phyloP scores from a whole-genome alignment of 2,888 invertebrate genomes.

The Heliconius charithonia region DNA sequence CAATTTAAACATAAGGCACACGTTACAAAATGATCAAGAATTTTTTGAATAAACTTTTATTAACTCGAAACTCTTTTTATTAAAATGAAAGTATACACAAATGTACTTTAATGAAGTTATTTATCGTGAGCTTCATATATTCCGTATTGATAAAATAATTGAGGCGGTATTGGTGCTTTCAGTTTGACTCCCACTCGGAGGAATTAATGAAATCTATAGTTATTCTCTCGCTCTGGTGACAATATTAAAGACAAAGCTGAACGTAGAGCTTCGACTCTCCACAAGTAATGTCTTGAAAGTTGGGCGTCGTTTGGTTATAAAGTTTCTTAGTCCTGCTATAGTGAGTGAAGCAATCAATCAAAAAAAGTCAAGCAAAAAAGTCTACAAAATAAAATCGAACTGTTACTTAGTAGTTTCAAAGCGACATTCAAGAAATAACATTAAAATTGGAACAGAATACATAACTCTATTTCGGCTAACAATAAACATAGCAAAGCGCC shows the following conservation, averaged over 20 bases:
- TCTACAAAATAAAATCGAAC: not conserved
- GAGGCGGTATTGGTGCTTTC: too few species aligned
- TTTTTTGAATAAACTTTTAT: not conserved
- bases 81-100: not conserved
- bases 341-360: not conserved
- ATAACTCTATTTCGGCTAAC: slow-evolving; percentile 40
- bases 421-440: not conserved
- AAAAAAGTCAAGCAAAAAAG: too few species aligned
- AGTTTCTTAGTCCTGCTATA: not conserved
- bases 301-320: not conserved
- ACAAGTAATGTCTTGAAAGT: not conserved
- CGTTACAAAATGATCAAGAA: not conserved
- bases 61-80: not conserved
- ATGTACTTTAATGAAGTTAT: not conserved
- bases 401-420: not conserved
- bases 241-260: not conserved
- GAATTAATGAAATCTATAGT: too few species aligned
- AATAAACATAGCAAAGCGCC: slow-evolving; percentile 40
- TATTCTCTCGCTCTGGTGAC: not conserved
- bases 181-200: too few species aligned
- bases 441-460: slow-evolving; percentile 19
- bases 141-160: not conserved
- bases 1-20: slow-evolving; percentile 14
- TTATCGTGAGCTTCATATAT: not conserved
- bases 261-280: not conserved